A percentile compares a stretch with the other conserved stretches of the same genome.
Conservation (phyloP, 2,113 vertebrate species). For the Pelvicachromis taeniatus region DNA sequence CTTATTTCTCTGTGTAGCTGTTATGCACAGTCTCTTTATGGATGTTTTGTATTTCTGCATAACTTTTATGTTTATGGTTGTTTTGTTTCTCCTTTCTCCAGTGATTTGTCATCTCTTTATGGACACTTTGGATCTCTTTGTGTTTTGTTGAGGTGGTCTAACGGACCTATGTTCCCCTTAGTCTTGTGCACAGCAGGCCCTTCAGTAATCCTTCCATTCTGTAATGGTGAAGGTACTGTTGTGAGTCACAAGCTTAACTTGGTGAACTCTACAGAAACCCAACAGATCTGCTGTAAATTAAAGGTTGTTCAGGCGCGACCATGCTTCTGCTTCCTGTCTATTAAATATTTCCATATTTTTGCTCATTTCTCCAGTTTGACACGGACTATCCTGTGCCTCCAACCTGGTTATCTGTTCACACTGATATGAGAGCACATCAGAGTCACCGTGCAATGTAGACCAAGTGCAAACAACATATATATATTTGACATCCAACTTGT, state of each 20-base stretch:
- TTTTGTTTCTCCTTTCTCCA: background rate
- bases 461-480: constrained; percentile 33
- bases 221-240: background rate
- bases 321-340: background rate
- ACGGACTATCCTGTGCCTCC: background rate
- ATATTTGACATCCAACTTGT: constrained; percentile 36
- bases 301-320: background rate
- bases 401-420: background rate
- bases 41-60: background rate
- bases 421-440: constrained; percentile 19
- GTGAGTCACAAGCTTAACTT: background rate
- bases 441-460: constrained; percentile 14
- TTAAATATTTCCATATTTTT: background rate
- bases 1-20: background rate
- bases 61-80: background rate
- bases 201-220: background rate
- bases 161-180: background rate
- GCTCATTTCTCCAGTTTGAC: background rate
- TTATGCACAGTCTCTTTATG: background rate
- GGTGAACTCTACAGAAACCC: background rate
- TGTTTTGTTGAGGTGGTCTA: background rate
- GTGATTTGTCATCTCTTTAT: background rate
- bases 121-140: background rate
- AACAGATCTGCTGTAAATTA: background rate
- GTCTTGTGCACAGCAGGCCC: background rate